Evolutionary conservation across 1,140 invertebrate species (phyloP).

Genomic region (Drosophila seguyi): DNA sequence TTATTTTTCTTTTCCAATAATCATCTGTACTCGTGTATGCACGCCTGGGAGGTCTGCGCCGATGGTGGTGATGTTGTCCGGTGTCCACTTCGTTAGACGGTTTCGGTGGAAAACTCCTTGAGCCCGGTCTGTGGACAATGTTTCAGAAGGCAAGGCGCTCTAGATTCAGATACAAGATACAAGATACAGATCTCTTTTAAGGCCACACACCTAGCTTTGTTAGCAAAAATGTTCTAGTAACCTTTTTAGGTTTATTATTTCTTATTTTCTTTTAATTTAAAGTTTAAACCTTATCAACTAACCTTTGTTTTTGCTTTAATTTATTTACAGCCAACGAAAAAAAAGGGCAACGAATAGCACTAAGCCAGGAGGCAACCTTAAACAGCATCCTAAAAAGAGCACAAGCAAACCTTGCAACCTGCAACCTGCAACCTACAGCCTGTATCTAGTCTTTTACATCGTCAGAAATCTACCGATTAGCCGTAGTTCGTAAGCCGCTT

Average conservation of each 20-base stretch:
- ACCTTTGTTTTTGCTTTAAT: not conserved
- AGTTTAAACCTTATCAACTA: no score
- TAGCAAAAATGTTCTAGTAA: not conserved
- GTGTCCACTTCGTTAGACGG: constrained; percentile 71
- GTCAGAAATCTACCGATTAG: constrained; percentile 51
- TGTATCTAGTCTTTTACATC: constrained; percentile 57
- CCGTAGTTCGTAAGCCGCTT: constrained; percentile 59
- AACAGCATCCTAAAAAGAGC: not conserved
- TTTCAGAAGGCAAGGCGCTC: constrained; percentile 51
- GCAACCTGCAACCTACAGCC: constrained; percentile 19
- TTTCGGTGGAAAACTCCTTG: constrained; percentile 75
- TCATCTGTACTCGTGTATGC: constrained; percentile 66
- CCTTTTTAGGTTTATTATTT: not conserved
- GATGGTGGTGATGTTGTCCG: not conserved
- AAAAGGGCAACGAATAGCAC: constrained; percentile 5
- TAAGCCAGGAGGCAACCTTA: not conserved
- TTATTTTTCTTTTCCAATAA: constrained; percentile 81
- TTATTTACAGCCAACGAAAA: constrained; percentile 21
- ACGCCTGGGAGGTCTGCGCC: constrained; percentile 54
- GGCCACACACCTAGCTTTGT: constrained; percentile 19
- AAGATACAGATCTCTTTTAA: not conserved
- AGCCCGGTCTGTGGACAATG: constrained; percentile 59
- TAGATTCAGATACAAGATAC: not conserved
- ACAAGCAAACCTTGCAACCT: not conserved
- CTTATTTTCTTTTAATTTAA: no score